Evolutionary conservation across 2,113 vertebrate species (phyloP).

Genomic region (Monopterus albus): DNA sequence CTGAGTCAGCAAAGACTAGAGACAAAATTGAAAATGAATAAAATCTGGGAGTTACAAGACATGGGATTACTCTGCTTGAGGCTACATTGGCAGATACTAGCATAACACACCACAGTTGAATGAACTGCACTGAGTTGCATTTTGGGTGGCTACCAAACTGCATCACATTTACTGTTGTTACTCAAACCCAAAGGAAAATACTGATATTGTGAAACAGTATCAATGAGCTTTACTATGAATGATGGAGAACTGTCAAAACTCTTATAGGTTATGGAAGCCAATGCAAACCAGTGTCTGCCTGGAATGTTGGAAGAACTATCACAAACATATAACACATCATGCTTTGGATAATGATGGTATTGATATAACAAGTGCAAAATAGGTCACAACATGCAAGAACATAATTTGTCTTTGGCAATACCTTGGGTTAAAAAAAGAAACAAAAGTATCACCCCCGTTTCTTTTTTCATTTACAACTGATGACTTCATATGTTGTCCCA

Average conservation of each 20-base stretch:
- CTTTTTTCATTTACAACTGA: conserved; percentile 13
- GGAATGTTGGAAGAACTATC: neutral
- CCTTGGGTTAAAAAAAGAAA: too few relatives aligned
- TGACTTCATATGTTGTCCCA: conserved; percentile 6
- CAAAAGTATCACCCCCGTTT: neutral
- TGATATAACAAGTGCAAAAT: neutral
- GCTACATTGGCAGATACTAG: neutral
- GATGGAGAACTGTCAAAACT: too few relatives aligned
- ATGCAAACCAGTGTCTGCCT: conserved; percentile 20
- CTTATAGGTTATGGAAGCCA: too few relatives aligned
- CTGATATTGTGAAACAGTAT: conserved; percentile 7
- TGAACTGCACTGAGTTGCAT: neutral
- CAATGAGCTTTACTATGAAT: too few relatives aligned
- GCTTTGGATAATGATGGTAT: conserved; percentile 42
- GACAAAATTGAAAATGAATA: too few relatives aligned
- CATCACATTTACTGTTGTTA: neutral
- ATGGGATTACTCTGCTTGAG: too few relatives aligned
- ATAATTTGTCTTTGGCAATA: conserved; percentile 18
- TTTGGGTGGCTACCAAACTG: neutral
- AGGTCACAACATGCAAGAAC: conserved; percentile 15
- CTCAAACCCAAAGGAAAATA: neutral
- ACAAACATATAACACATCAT: neutral
- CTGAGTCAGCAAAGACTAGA: too few relatives aligned
- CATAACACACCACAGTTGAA: neutral
- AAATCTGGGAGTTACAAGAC: too few relatives aligned